A percentile compares a stretch with the other conserved stretches of the same genome.
These are phyloP conservation scores for Yponomeuta cagnagella DNA, from an alignment of 2,888 invertebrate genomes.

Conservation along the genomic window DNA sequence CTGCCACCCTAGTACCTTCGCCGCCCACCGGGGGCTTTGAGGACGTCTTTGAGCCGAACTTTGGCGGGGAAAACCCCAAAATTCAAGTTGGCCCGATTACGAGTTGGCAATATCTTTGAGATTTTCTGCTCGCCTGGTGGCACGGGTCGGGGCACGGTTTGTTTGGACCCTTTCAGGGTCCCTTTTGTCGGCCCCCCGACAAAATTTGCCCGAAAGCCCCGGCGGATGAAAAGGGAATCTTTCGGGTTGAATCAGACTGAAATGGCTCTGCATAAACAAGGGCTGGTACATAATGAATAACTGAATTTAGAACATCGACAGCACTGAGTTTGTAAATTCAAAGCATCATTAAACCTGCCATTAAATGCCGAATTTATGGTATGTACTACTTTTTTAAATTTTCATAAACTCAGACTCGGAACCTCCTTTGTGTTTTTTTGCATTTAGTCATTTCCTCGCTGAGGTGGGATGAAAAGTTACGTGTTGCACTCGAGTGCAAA, in stretches of 20 bases:
- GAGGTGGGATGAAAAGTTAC: no score
- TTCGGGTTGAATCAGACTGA: background rate
- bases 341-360: no score
- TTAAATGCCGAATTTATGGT: no score
- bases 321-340: no score
- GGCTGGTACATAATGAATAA: background rate
- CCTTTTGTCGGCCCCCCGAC: constrained; percentile 29
- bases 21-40: constrained; percentile 68
- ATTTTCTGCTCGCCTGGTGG: constrained; percentile 63
- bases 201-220: constrained; percentile 1
- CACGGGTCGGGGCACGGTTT: constrained; percentile 22
- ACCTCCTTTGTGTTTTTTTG: no score
- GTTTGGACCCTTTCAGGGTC: constrained; percentile 47
- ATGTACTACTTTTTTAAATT: no score
- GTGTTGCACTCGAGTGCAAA: no score
- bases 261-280: background rate
- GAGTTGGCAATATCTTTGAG: constrained; percentile 67
- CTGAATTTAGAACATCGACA: no score
- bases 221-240: background rate
- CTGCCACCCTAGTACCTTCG: constrained; percentile 58
- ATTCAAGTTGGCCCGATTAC: constrained; percentile 68
- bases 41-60: constrained; percentile 72
- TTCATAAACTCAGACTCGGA: no score
- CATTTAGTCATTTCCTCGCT: no score
- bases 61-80: constrained; percentile 71